phyloP scores from a whole-genome alignment of 2,888 invertebrate species.

The Troilus luridus region DNA sequence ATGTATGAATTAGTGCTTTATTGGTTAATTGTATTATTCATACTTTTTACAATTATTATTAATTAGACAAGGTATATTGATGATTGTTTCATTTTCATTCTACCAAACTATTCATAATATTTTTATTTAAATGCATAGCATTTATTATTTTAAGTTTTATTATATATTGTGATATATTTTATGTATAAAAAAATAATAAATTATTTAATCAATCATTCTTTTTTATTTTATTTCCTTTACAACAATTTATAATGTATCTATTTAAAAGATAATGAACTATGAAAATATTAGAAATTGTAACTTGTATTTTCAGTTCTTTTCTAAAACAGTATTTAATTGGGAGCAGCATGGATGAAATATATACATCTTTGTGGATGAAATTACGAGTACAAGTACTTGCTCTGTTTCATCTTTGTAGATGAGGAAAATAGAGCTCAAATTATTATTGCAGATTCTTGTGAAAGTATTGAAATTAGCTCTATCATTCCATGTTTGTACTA shows the following conservation, averaged over 20 bases:
- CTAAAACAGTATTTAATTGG: too few species aligned
- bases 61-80: constrained; percentile 22
- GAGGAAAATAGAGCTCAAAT: too few species aligned
- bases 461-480: too few species aligned
- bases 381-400: too few species aligned
- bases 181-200: constrained; percentile 52
- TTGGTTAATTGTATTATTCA: constrained; percentile 9
- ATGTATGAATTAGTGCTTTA: not conserved
- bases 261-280: too few species aligned
- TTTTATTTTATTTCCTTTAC: not conserved
- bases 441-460: too few species aligned
- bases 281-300: too few species aligned
- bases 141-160: constrained; percentile 43
- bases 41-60: constrained; percentile 19
- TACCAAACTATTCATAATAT: constrained; percentile 36
- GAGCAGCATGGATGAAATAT: too few species aligned
- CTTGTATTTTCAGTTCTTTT: too few species aligned
- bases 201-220: constrained; percentile 39
- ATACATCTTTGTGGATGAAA: too few species aligned
- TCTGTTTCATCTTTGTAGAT: too few species aligned
- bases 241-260: not conserved
- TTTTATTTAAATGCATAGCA: constrained; percentile 30
- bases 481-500: too few species aligned
- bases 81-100: constrained; percentile 10
- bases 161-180: constrained; percentile 53